Evolutionary conservation across 2,888 invertebrate genomes (phyloP).

Genomic region (Eucriotettix oculatus): DNA sequence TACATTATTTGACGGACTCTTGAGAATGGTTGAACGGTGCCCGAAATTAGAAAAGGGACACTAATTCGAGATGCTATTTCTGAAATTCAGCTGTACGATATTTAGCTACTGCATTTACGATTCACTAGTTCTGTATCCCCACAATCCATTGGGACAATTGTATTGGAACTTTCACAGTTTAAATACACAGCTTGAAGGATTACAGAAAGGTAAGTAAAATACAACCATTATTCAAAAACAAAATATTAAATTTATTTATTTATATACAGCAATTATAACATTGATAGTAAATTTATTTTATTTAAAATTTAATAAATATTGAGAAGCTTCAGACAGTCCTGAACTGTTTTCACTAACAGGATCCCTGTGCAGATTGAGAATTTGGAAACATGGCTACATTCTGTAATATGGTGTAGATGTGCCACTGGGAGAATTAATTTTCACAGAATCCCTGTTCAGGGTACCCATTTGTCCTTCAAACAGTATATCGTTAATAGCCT

Average conservation of each 20-base stretch:
- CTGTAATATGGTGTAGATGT: neutral
- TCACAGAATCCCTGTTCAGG: constrained; percentile 8
- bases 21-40: neutral
- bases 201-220: neutral
- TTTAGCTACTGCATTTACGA: neutral
- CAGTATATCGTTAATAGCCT: constrained; percentile 11
- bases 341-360: neutral
- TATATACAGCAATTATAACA: neutral
- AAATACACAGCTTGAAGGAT: neutral
- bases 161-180: neutral
- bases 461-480: constrained; percentile 10
- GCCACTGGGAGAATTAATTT: neutral
- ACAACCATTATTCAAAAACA: neutral
- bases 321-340: neutral
- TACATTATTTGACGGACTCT: neutral
- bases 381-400: neutral
- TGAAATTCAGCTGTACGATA: neutral
- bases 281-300: neutral
- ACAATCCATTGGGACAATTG: neutral
- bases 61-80: neutral
- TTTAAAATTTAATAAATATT: neutral
- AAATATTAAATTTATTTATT: neutral
- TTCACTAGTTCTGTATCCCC: neutral
- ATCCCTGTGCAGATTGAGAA: neutral
- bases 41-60: neutral